Evolutionary conservation across 1,140 invertebrate species (phyloP), one percentile per base, ranked within the genome.

Genomic region (Drosophila arawakana): DNA sequence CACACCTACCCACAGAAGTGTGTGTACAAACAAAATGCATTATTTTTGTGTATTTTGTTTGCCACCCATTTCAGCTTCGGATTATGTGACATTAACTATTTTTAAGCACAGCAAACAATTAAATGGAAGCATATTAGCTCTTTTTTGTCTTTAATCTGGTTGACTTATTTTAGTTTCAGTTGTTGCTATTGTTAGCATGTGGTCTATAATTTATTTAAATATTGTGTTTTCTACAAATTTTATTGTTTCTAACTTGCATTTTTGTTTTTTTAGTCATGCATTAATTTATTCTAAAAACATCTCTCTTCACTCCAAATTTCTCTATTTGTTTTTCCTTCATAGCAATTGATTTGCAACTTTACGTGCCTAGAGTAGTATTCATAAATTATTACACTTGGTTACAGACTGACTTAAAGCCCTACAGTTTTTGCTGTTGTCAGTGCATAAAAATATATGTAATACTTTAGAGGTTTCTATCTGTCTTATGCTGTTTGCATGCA

Each of bases 21-120:
- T 30, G 15, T 9, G 13, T 39, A 63, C n/a, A 57, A 67, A 46
- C 57, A 61, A 68, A 69, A 47, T 63, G 63, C 74, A 77, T 61
- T 75, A 63, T 65, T 58, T 49, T 41, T 46, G 11, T 34, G 15
- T 30, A 66, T 59, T 61, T 44, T 13, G 25, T 30, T 30, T 30
- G 4, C 25, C 25, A 30, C 13, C 4, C 15, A 46, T 39, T 46
- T 55, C 54, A 41, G 15, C 11, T 25, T 49, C 15, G 49, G 47
- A 77, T 75, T 75, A 75, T 63, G 59, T 57, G 69, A 62, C 50
- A 73, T 76, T 76, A 76, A 76, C 69, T 66, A 71, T 71, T 71
- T 62, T 37, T 46, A 55, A 55, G 54, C 54, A 59, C 6, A 43
- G n/a, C 30, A 49, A 70, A 55, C 68, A 70, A 62, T 62, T 70